Conservation (phyloP, 2,797 vertebrate species). For the Myotis daubentonii region DNA sequence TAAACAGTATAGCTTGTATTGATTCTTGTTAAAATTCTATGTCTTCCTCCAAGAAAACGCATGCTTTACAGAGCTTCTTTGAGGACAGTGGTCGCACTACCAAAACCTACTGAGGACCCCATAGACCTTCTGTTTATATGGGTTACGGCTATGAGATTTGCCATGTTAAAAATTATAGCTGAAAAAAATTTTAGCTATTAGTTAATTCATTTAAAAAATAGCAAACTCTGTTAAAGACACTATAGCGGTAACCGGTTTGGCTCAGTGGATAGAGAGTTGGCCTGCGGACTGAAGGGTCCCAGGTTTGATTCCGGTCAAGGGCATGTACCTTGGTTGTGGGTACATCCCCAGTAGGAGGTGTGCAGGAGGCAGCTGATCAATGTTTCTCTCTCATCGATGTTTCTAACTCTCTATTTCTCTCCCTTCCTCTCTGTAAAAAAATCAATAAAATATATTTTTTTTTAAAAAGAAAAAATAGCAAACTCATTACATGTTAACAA, state of each 20-base stretch:
- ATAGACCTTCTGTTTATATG: background rate
- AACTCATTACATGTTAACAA: background rate
- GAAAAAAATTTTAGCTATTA: background rate
- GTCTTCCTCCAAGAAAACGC: background rate
- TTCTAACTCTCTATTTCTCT: no score
- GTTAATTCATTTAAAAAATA: conserved; percentile 37
- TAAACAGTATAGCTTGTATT: background rate
- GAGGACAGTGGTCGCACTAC: background rate
- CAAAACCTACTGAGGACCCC: background rate
- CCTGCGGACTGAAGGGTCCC: no score
- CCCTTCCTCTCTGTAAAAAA: no score
- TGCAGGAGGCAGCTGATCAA: no score
- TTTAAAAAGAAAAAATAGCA: background rate
- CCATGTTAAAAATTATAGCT: conserved; percentile 36
- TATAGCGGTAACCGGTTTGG: no score
- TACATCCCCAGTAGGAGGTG: no score
- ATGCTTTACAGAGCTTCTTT: background rate
- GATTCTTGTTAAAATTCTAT: background rate
- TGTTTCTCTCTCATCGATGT: no score
- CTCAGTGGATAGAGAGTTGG: no score
- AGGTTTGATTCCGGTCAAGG: no score
- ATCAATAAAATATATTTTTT: no score
- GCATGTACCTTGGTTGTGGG: no score
- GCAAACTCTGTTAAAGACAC: no score
- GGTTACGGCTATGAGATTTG: background rate